A percentile compares a stretch with the other conserved stretches of the same genome.
phyloP scores from a whole-genome alignment of 1,140 invertebrate species.

The Oncopeltus fasciatus region DNA sequence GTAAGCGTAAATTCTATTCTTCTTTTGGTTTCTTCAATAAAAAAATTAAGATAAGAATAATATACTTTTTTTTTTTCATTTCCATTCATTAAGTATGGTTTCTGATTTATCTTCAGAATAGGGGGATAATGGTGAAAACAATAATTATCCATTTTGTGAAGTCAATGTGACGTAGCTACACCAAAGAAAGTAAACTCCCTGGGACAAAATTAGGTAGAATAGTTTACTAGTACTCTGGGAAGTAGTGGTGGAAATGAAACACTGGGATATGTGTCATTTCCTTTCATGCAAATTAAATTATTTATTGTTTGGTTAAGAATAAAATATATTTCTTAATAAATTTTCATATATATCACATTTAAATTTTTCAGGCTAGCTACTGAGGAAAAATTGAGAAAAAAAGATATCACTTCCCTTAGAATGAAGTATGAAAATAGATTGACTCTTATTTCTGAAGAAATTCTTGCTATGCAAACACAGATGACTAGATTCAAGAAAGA shows the following conservation, averaged over 20 bases:
- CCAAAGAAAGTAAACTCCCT: no score
- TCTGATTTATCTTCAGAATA: constrained; percentile 8
- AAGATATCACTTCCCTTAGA: constrained; percentile 71
- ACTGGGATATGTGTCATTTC: no score
- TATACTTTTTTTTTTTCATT: constrained; percentile 11
- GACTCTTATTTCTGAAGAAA: constrained; percentile 68
- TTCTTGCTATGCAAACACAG: constrained; percentile 68
- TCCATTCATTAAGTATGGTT: neutral
- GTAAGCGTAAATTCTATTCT: constrained; percentile 28
- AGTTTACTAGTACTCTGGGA: no score
- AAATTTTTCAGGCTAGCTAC: constrained; percentile 54
- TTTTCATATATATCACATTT: no score
- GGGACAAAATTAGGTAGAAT: no score
- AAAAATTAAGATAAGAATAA: neutral
- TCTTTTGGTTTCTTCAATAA: neutral
- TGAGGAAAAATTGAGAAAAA: constrained; percentile 65
- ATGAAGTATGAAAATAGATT: constrained; percentile 78
- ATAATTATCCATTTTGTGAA: no score
- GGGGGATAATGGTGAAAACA: neutral
- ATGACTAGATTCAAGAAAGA: constrained; percentile 68
- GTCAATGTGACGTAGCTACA: no score
- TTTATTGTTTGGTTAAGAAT: no score
- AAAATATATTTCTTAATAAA: no score
- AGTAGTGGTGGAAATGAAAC: no score
- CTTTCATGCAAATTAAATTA: no score